Conservation (phyloP, 2,888 invertebrate species). For the Pogonocherus hispidulus region DNA sequence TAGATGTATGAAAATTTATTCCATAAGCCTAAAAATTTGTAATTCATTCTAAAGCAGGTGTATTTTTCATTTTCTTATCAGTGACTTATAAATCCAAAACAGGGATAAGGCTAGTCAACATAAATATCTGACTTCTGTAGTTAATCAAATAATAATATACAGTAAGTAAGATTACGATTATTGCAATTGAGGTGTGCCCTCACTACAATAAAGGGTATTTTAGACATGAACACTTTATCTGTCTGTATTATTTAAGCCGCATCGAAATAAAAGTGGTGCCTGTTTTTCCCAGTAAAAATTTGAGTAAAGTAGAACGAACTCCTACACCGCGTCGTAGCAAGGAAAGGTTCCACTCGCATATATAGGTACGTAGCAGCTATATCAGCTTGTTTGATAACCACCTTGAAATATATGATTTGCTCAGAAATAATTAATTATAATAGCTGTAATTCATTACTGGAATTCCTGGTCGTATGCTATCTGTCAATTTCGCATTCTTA, state of each 20-base stretch:
- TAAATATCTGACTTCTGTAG: conserved; percentile 18
- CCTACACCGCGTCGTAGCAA: conserved; percentile 53
- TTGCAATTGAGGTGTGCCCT: conserved; percentile 54
- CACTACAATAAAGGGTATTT: conserved; percentile 49
- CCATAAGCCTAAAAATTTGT: no score
- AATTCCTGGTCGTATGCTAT: conserved; percentile 41
- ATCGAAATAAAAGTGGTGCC: conserved; percentile 51
- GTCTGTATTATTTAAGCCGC: conserved; percentile 47
- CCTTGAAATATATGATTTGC: conserved; percentile 43
- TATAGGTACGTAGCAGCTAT: conserved; percentile 27
- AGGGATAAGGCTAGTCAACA: not conserved
- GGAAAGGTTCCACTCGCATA: conserved; percentile 39
- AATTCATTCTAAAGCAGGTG: no score
- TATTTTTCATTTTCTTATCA: no score
- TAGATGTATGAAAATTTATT: no score
- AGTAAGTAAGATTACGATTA: conserved; percentile 47
- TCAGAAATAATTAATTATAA: conserved; percentile 45
- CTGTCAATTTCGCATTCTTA: conserved; percentile 37
- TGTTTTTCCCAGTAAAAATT: conserved; percentile 54
- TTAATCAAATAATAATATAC: conserved; percentile 48
- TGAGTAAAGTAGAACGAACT: conserved; percentile 56
- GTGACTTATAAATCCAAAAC: no score
- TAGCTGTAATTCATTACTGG: conserved; percentile 38
- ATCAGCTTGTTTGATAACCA: conserved; percentile 41
- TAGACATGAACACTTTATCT: conserved; percentile 50